A percentile compares a stretch with the other conserved stretches of the same genome.
These are phyloP conservation scores for Hypercompe scribonia DNA, from an alignment of 2,888 invertebrate genomes.

Conservation along the genomic window DNA sequence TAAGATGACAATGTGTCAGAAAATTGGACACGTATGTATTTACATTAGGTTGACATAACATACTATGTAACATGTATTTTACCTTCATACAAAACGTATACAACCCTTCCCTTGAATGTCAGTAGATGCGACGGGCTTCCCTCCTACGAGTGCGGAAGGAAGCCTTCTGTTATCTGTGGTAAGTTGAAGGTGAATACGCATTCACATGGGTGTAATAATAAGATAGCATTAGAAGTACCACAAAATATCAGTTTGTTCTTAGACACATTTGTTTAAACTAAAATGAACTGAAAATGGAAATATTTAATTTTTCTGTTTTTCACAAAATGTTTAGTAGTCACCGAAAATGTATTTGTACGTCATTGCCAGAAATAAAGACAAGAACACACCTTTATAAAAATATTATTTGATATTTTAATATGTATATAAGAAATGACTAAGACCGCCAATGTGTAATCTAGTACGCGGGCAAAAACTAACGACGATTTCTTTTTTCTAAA, in stretches of 20 bases:
- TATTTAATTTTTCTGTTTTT: no score
- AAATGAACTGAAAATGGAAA: no score
- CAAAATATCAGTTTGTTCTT: no score
- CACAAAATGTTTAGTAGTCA: neutral
- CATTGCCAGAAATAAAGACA: no score
- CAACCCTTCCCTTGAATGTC: constrained; percentile 2
- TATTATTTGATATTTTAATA: no score
- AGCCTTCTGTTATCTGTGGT: constrained; percentile 23
- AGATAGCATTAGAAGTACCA: neutral
- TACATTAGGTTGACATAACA: neutral
- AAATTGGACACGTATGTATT: neutral
- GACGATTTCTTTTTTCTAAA: no score
- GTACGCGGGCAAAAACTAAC: no score
- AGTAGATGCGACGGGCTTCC: neutral
- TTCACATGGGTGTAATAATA: neutral
- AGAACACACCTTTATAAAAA: no score
- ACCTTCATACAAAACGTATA: neutral
- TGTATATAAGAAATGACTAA: no score
- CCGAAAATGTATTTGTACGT: no score
- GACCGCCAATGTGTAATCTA: no score
- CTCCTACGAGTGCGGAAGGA: constrained; percentile 34
- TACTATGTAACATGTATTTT: neutral
- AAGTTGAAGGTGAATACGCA: constrained; percentile 17
- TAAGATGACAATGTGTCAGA: neutral
- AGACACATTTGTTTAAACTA: no score